Evolutionary conservation across 2,113 vertebrate species (phyloP).

Genomic region (Ptilonorhynchus violaceus): DNA sequence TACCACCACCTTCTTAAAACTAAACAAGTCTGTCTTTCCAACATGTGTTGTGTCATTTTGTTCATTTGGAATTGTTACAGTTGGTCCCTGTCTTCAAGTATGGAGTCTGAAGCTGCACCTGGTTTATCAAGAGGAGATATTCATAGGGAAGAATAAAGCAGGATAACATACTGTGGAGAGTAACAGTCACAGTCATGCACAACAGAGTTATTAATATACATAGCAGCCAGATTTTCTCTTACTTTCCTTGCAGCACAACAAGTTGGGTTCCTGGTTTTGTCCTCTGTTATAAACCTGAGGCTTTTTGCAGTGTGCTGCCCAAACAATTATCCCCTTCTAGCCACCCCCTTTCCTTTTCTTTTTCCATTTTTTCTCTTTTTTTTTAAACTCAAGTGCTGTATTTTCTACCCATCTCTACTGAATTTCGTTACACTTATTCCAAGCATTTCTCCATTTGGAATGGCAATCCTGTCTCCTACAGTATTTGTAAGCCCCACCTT

Average conservation of each 20-base stretch:
- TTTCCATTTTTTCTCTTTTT: fast-evolving
- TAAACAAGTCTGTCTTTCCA: neutral
- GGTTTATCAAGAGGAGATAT: neutral
- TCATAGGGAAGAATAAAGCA: neutral
- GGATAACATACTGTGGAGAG: neutral
- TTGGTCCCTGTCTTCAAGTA: neutral
- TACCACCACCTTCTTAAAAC: neutral
- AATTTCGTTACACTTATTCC: neutral
- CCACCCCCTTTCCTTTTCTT: fast-evolving
- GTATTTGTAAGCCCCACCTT: neutral
- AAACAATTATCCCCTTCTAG: neutral
- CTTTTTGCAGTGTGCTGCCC: neutral
- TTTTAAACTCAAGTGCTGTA: neutral
- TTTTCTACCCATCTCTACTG: neutral
- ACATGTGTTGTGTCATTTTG: neutral
- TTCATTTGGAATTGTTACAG: neutral
- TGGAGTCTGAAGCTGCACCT: neutral
- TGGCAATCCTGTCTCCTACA: neutral
- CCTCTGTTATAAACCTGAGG: neutral
- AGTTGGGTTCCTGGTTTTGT: neutral
- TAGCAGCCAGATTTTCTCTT: neutral
- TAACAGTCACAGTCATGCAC: neutral
- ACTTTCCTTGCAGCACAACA: neutral
- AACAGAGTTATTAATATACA: neutral
- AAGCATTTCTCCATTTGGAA: neutral